Percentiles rank a stretch among this genome's conserved stretches.
Conservation (phyloP, 1,140 invertebrate genomes). For the Drosophila hydei region DNA sequence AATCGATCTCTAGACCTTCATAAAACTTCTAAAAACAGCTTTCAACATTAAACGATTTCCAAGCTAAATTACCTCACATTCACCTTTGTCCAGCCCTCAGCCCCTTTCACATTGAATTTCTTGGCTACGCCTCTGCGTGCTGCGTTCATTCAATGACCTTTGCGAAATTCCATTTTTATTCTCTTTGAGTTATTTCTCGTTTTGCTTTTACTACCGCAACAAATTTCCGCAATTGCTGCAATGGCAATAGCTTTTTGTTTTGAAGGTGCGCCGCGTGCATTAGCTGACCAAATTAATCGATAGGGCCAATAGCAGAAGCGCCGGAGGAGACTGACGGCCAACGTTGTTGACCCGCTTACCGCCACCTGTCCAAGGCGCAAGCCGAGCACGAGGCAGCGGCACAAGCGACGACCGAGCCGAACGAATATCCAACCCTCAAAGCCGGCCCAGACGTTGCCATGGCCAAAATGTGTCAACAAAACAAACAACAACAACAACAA, state of each 20-base stretch:
- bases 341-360: conserved; percentile 66
- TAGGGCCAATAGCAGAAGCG: conserved; percentile 60
- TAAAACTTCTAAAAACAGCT: too few relatives aligned
- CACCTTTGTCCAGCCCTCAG: neutral
- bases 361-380: conserved; percentile 40
- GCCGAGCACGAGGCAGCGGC: conserved; percentile 6
- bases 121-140: conserved; percentile 16
- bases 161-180: conserved; percentile 45
- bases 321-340: conserved; percentile 21
- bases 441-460: conserved; percentile 59
- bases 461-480: conserved; percentile 60
- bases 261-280: conserved; percentile 66
- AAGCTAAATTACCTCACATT: neutral
- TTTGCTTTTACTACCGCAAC: conserved; percentile 24
- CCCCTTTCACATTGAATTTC: conserved; percentile 1
- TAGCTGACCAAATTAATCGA: conserved; percentile 74
- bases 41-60: neutral
- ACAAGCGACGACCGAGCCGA: too few relatives aligned
- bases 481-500: conserved; percentile 53
- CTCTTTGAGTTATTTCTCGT: conserved; percentile 21
- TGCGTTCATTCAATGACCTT: conserved; percentile 59
- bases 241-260: conserved; percentile 68
- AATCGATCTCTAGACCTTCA: too few relatives aligned
- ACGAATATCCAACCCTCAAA: conserved; percentile 23
- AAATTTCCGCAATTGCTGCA: conserved; percentile 78